Evolutionary conservation across 2,888 invertebrate species (phyloP).

Genomic region (Caenorhabditis imperialis): DNA sequence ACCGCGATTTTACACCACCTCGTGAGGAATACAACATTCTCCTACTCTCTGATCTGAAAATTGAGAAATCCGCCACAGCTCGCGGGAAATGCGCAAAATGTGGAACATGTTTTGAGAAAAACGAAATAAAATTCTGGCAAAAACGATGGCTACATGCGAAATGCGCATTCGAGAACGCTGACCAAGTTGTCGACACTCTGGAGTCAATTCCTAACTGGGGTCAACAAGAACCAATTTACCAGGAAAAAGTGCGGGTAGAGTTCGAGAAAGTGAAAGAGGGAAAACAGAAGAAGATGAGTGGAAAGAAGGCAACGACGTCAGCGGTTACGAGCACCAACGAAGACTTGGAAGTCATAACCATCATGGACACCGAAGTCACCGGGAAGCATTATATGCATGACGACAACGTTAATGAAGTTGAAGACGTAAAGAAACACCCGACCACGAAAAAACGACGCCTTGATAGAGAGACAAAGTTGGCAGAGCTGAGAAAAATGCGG

Average conservation of each 20-base stretch:
- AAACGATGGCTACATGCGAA: slow-evolving; percentile 57
- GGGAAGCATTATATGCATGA: too few relatives aligned
- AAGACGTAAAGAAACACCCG: slow-evolving; percentile 1
- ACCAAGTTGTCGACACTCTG: not conserved
- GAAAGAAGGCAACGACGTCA: too few relatives aligned
- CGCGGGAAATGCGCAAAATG: slow-evolving; percentile 68
- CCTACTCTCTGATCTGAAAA: not conserved
- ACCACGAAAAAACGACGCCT: slow-evolving; percentile 10
- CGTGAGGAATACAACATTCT: too few relatives aligned
- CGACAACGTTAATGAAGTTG: too few relatives aligned
- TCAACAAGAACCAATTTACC: not conserved
- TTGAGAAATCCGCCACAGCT: slow-evolving; percentile 8
- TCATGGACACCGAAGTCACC: not conserved
- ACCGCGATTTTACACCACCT: too few relatives aligned
- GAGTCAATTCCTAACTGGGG: slow-evolving; percentile 14
- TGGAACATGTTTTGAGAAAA: slow-evolving; percentile 55
- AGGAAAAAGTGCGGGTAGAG: not conserved
- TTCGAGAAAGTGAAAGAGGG: not conserved
- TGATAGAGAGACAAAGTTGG: slow-evolving; percentile 12
- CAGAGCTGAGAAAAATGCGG: slow-evolving; percentile 4
- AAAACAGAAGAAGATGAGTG: slow-evolving; percentile 4
- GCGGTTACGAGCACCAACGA: not conserved
- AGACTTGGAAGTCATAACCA: not conserved
- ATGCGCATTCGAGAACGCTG: slow-evolving; percentile 45
- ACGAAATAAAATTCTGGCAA: slow-evolving; percentile 53